A percentile compares a stretch with the other conserved stretches of the same genome.
These are phyloP conservation scores for Myrmecobius fasciatus DNA, from an alignment of 2,113 vertebrate genomes.

Conservation along the genomic window DNA sequence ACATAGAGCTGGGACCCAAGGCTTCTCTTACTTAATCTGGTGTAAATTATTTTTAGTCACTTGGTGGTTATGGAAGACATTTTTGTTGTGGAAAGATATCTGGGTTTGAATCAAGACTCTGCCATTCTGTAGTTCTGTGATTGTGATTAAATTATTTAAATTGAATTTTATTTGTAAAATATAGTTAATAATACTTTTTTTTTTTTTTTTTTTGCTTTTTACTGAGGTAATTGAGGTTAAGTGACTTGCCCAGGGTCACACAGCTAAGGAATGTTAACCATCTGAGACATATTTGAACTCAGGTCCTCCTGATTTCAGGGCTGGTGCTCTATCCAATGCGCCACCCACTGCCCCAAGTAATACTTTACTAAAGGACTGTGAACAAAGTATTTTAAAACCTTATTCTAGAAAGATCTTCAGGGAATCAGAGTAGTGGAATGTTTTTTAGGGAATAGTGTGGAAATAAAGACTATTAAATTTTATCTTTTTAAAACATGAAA, in stretches of 20 bases:
- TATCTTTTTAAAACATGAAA: conserved; percentile 56
- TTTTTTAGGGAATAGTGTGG: conserved; percentile 45
- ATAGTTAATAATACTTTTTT: background rate
- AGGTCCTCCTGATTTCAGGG: no score
- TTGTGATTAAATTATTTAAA: background rate
- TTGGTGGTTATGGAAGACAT: background rate
- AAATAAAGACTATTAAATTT: conserved; percentile 32
- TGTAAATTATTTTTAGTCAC: background rate
- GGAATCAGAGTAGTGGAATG: background rate
- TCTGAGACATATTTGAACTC: no score
- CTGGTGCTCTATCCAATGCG: no score
- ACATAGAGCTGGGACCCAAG: background rate
- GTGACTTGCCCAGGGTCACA: no score
- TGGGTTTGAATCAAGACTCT: background rate
- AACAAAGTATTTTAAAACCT: background rate
- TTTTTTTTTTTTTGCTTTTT: no score
- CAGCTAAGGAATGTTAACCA: no score
- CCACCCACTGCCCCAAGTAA: no score
- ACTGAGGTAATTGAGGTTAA: no score
- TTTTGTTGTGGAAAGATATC: background rate
- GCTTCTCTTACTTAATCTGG: background rate
- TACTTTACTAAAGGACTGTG: background rate
- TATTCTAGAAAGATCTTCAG: background rate
- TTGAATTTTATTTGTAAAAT: background rate
- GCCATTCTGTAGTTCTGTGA: background rate